Base-by-base conservation (phyloP, 2,888 invertebrate genomes). In the Lasioglossum leucozonium region DNA sequence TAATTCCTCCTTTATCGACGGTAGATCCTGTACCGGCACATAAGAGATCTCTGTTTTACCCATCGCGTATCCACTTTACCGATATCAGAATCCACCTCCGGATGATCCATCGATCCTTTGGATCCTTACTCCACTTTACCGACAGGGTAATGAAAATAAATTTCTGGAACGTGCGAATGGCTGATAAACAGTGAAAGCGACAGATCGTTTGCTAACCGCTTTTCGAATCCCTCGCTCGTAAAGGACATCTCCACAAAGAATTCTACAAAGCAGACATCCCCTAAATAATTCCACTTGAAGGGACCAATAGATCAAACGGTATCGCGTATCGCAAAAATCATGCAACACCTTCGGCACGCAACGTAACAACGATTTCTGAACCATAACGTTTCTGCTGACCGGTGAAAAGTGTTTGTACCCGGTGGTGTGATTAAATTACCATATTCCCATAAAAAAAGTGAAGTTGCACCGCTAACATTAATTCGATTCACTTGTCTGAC, bases 111-210 rank as follows among this genome's bases (percentile, higher is more conserved):
- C 55, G 58, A 78, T 82, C 47, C 26, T 71, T n/a, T 34, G 44
- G 30, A 71, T 77, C 47, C 13, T 11, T 16, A 30, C 18, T 75
- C 86, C 84, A 67, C 72, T 73, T 86, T 88, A 88, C 34, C 88
- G 77, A 85, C 72, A 1, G 42, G 26, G 16, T 11, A 11, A 30
- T 16, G 30, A 30, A 40, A 26, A 44, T 5, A 72, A 13, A 58
- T 67, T 30, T 30, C 13, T 67, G 77, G 13, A 77, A 69, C 0
- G 1, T 65, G 22, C 37, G n/a, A 51, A 22, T 26, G 34, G 37
- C 40, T 30, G 4, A 51, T 37, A 71, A 75, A 74, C 34, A 47
- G 80, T 82, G 88, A 88, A 88, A 88, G 82, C 69, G 69, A 79
- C 37, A 81, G 58, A 77, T 65, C 34, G 82, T 77, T 87, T 73